Percentiles rank a stretch among this genome's conserved stretches.
These are phyloP conservation scores for Orussus abietinus DNA, from an alignment of 1,140 invertebrate species.

Conservation along the genomic window DNA sequence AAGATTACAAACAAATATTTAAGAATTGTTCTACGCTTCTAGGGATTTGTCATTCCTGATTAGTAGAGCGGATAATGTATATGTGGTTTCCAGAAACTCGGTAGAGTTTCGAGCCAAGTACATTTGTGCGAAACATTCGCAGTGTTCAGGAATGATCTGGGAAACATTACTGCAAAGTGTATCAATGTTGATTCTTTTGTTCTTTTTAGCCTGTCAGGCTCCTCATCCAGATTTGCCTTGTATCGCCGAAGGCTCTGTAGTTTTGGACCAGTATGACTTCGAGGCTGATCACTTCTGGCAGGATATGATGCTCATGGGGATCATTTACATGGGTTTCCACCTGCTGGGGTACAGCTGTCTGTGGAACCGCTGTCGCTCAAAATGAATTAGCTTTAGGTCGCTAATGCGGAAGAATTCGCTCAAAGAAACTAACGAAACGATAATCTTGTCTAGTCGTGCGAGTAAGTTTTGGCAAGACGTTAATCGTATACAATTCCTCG, in stretches of 20 bases:
- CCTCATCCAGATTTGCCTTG: constrained; percentile 62
- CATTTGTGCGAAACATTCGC: too few species aligned
- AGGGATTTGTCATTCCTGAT: too few species aligned
- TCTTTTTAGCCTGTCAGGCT: constrained; percentile 63
- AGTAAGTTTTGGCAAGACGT: neutral
- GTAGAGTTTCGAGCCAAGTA: too few species aligned
- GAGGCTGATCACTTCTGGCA: constrained; percentile 58
- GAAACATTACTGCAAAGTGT: too few species aligned
- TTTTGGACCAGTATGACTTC: constrained; percentile 72
- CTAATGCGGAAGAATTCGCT: too few species aligned
- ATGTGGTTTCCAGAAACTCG: constrained; percentile 6
- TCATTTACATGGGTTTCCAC: constrained; percentile 68
- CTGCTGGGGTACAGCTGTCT: constrained; percentile 64
- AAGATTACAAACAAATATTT: too few species aligned
- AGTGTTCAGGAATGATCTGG: too few species aligned
- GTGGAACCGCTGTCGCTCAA: constrained; percentile 60
- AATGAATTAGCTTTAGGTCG: constrained; percentile 55
- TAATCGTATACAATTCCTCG: neutral
- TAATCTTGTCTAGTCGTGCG: neutral
- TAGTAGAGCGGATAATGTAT: constrained; percentile 11
- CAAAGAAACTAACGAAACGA: constrained; percentile 2
- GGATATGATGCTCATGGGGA: constrained; percentile 63
- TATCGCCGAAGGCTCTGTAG: constrained; percentile 65
- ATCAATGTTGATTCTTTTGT: constrained; percentile 13
- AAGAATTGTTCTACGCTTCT: too few species aligned